These are phyloP conservation scores for Griposia aprilina DNA, from an alignment of 2,888 invertebrate genomes.

Conservation along the genomic window DNA sequence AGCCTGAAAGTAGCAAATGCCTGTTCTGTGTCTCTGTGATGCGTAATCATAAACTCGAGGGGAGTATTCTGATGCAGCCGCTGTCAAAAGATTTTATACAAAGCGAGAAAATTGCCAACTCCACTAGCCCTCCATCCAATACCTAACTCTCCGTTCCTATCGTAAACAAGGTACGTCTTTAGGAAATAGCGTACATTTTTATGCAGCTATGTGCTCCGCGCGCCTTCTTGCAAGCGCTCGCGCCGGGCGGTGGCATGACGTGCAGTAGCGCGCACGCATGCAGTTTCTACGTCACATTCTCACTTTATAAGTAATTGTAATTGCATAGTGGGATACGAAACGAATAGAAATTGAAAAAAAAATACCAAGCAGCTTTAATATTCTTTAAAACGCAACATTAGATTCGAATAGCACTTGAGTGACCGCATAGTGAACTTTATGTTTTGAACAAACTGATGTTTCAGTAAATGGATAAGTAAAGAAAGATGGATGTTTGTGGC, in stretches of 20 bases:
- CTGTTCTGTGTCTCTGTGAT: too few relatives aligned
- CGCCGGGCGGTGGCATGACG: conserved; percentile 12
- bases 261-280: conserved; percentile 36
- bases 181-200: conserved; percentile 54
- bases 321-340: conserved; percentile 34
- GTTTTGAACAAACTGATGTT: background rate
- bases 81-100: too few relatives aligned
- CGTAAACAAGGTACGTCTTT: conserved; percentile 47
- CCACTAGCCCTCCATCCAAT: background rate
- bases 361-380: background rate
- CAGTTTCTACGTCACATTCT: conserved; percentile 68
- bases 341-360: background rate
- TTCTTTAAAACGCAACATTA: background rate
- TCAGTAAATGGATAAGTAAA: background rate
- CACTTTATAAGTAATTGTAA: conserved; percentile 54
- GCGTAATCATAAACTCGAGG: too few relatives aligned
- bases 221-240: conserved; percentile 12
- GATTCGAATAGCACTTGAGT: background rate
- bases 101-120: conserved; percentile 18
- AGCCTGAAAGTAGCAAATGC: too few relatives aligned
- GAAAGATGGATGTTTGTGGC: background rate
- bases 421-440: too few relatives aligned
- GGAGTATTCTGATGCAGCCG: too few relatives aligned
- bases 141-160: background rate
- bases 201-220: conserved; percentile 41